These are phyloP conservation scores for Falco biarmicus DNA, from an alignment of 2,797 vertebrate genomes.

Conservation along the genomic window DNA sequence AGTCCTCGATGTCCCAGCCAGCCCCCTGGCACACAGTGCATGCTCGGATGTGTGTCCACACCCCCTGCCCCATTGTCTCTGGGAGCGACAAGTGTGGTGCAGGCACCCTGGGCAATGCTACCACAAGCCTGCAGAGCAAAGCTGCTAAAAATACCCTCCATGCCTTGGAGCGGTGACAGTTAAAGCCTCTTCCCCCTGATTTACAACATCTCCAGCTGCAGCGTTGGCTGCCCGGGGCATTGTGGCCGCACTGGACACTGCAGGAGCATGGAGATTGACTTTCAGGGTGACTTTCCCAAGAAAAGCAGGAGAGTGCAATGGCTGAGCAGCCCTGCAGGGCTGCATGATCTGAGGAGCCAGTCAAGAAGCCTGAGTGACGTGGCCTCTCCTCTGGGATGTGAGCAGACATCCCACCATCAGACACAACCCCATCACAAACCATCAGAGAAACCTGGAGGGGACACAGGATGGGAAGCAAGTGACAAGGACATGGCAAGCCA, in stretches of 20 bases:
- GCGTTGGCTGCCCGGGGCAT: neutral
- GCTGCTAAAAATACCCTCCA: neutral
- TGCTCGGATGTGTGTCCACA: fast-evolving
- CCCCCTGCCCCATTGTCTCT: fast-evolving
- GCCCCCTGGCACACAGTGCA: too few relatives aligned
- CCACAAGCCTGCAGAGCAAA: neutral
- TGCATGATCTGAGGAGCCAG: neutral
- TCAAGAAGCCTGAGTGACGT: fast-evolving
- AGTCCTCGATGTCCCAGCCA: fast-evolving
- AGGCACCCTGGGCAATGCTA: neutral
- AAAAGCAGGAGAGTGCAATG: fast-evolving
- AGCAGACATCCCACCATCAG: neutral
- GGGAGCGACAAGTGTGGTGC: fast-evolving
- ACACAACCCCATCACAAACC: neutral
- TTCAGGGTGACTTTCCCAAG: neutral
- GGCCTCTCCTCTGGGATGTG: neutral
- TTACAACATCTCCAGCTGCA: neutral
- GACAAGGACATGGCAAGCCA: neutral
- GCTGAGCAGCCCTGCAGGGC: neutral
- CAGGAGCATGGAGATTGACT: neutral
- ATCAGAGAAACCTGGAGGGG: neutral
- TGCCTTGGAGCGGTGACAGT: neutral
- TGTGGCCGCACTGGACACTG: fast-evolving
- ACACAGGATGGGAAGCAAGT: neutral
- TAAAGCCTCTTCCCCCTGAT: neutral